phyloP scores from a whole-genome alignment of 2,113 vertebrate genomes.

The Propithecus coquereli region DNA sequence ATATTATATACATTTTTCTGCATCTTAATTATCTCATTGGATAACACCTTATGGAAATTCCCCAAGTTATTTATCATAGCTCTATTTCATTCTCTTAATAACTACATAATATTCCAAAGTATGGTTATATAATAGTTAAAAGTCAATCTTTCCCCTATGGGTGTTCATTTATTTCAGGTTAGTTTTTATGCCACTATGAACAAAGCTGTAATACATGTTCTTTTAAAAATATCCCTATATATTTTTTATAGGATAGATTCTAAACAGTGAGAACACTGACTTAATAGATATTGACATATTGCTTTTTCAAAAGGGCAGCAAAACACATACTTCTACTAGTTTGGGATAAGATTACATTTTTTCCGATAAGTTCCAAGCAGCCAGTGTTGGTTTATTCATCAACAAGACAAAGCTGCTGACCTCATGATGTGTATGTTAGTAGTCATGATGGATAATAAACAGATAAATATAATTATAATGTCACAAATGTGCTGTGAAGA shows the following conservation, averaged over 20 bases:
- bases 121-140: not conserved
- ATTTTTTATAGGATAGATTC: not conserved
- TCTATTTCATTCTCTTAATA: conserved; percentile 6
- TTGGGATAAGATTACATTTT: not conserved
- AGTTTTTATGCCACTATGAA: not conserved
- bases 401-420: not conserved
- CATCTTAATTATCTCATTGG: not conserved
- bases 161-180: not conserved
- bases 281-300: not conserved
- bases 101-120: not conserved
- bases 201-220: not conserved
- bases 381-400: not conserved
- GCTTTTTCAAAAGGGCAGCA: not conserved
- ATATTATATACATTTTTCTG: not conserved
- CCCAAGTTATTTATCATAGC: not conserved
- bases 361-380: not conserved
- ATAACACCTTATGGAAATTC: not conserved
- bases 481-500: not conserved
- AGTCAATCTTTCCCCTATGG: not conserved
- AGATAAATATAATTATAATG: not conserved
- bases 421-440: not conserved
- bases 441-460: not conserved
- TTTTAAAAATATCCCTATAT: not conserved
- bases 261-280: not conserved
- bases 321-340: not conserved